Conservation (phyloP, 2,797 vertebrate species). For the Neomorphus geoffroyi region DNA sequence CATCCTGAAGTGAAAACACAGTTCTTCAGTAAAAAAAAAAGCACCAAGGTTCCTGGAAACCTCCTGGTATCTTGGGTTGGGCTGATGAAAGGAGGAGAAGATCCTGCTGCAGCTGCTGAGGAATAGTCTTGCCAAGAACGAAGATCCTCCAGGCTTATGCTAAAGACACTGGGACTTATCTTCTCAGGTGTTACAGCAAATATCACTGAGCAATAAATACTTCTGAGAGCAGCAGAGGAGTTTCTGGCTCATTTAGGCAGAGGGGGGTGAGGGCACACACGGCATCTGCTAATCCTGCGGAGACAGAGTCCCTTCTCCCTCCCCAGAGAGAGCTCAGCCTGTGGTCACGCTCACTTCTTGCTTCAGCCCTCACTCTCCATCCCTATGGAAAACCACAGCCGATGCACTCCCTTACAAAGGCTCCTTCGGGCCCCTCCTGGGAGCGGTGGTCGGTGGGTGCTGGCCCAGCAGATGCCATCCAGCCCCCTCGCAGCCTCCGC, state of each 20-base stretch:
- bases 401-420: fast-evolving
- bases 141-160: slow-evolving; percentile 45
- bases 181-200: slow-evolving; percentile 56
- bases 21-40: neutral
- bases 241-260: neutral
- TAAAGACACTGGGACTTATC: slow-evolving; percentile 43
- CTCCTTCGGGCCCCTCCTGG: neutral
- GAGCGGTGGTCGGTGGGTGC: fast-evolving
- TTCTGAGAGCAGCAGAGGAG: neutral
- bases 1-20: neutral
- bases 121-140: neutral
- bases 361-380: neutral
- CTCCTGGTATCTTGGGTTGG: neutral
- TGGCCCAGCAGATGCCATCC: neutral
- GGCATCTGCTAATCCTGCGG: neutral
- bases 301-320: neutral
- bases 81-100: neutral
- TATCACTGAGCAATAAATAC: slow-evolving; percentile 15
- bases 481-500: neutral
- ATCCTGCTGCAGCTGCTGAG: neutral
- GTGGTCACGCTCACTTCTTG: fast-evolving
- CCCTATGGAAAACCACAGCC: neutral
- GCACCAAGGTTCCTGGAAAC: neutral
- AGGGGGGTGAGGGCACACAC: neutral
- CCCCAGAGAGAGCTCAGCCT: neutral